A percentile compares a stretch with the other conserved stretches of the same genome.
These are phyloP conservation scores for Petromus typicus DNA, from an alignment of 2,113 vertebrate species.

Conservation along the genomic window DNA sequence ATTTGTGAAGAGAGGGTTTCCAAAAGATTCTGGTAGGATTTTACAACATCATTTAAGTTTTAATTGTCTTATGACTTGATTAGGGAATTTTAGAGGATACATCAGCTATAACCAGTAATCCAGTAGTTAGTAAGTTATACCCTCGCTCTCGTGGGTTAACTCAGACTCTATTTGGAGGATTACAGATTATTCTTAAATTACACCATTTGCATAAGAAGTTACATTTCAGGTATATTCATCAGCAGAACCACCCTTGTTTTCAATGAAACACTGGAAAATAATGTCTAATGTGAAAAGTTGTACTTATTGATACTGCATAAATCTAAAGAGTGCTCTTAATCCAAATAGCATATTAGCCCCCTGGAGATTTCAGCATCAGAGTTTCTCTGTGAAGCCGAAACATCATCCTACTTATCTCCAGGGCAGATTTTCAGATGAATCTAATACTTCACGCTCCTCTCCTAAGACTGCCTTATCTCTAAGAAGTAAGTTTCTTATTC, in stretches of 20 bases:
- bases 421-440: slow-evolving; percentile 47
- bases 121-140: neutral
- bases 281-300: neutral
- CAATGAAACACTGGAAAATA: slow-evolving; percentile 12
- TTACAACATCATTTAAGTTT: neutral
- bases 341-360: neutral
- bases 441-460: slow-evolving; percentile 18
- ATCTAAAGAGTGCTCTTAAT: neutral
- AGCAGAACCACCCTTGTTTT: neutral
- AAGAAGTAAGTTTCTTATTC: slow-evolving; percentile 66
- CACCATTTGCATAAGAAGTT: neutral
- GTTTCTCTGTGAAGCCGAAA: neutral
- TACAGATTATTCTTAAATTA: neutral
- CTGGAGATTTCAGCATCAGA: neutral
- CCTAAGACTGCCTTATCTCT: slow-evolving; percentile 35
- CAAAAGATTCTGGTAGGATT: neutral
- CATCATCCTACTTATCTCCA: neutral
- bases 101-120: neutral
- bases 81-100: neutral
- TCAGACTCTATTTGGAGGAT: slow-evolving; percentile 1
- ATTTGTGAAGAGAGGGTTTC: neutral
- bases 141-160: neutral
- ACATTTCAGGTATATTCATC: neutral
- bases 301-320: neutral
- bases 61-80: neutral